Evolutionary conservation across 1,140 invertebrate genomes (phyloP), one percentile per base, ranked within the genome.

Genomic region (Oedothorax gibbosus): DNA sequence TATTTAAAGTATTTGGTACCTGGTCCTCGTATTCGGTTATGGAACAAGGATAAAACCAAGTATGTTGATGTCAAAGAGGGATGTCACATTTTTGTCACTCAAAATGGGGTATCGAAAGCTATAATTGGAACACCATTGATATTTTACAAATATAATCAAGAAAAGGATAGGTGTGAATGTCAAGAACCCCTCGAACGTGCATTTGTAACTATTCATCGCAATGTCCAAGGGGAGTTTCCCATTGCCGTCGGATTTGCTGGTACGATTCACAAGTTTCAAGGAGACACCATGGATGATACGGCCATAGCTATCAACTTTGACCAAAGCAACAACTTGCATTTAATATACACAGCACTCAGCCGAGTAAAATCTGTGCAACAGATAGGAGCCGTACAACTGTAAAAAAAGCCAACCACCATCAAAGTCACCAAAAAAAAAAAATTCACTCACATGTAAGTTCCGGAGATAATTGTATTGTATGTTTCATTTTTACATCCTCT

Each of bases 281-380:
- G 71, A 0, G 51, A 56, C 2, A 73, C 71, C 0, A 73, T 73
- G 3, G 71, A 73, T 2, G 71, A 73, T 11, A 2, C 8, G 0
- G 53, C 50, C 4, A 73, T 73, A 0, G 71, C 53, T 1, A 56
- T 80, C 8, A 68, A 68, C 49, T 80, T 80, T 80, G n/a, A 80
- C 57, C n/a, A 10, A 35, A 56, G 53, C 14, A 0, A 0, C 0
- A 35, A 80, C 20, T 0, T 80, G 11, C 53, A 80, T 49, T n/a
- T 80, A 0, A n/a, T 80, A 7, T 80, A 80, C 7, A 80, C 77
- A 0, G 77, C 77, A 11, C 53, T 80, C 0, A 80, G 77, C 66
- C 77, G 77, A 21, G 77, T 80, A 0, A 68, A 68, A 20, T 21
- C 66, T 0, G n/a, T n/a, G n/a, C n/a, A n/a, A n/a, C 77, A 80